A percentile compares a stretch with the other conserved stretches of the same genome.
These are phyloP conservation scores for Colaptes auratus DNA, from an alignment of 2,113 vertebrate species.

Conservation along the genomic window DNA sequence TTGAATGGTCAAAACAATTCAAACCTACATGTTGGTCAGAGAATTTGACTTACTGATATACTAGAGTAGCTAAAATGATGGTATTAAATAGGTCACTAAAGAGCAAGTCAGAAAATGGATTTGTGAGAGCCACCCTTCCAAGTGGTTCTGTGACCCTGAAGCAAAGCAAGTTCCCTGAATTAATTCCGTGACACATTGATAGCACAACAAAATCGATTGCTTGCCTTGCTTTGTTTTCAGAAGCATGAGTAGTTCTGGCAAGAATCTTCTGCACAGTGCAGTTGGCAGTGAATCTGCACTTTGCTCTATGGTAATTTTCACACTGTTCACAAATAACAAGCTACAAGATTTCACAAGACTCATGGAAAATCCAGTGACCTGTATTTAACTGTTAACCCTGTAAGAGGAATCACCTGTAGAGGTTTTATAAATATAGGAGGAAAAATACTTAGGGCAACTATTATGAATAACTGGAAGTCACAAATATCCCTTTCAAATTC, in stretches of 20 bases:
- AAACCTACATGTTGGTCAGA: not conserved
- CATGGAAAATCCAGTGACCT: not conserved
- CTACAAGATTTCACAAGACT: not conserved
- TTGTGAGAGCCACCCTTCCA: not conserved
- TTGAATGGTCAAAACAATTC: not conserved
- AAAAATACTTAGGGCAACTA: not conserved
- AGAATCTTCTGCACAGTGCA: not conserved
- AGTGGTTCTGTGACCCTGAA: not conserved
- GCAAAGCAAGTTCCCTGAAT: not conserved
- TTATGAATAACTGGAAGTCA: not conserved
- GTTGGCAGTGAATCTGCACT: not conserved
- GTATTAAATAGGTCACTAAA: not conserved
- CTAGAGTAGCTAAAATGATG: not conserved
- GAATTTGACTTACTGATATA: not conserved
- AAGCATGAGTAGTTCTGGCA: not conserved
- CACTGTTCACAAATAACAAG: constrained; percentile 1
- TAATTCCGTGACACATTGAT: not conserved
- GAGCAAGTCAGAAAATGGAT: not conserved
- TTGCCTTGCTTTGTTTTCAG: constrained; percentile 27
- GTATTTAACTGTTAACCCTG: not conserved
- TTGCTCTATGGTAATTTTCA: constrained; percentile 17
- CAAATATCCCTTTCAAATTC: not conserved
- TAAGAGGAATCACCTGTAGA: not conserved
- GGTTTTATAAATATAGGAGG: not conserved
- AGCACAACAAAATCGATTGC: not conserved